phyloP scores from a whole-genome alignment of 2,888 invertebrate species.

The Tiliacea citrago region DNA sequence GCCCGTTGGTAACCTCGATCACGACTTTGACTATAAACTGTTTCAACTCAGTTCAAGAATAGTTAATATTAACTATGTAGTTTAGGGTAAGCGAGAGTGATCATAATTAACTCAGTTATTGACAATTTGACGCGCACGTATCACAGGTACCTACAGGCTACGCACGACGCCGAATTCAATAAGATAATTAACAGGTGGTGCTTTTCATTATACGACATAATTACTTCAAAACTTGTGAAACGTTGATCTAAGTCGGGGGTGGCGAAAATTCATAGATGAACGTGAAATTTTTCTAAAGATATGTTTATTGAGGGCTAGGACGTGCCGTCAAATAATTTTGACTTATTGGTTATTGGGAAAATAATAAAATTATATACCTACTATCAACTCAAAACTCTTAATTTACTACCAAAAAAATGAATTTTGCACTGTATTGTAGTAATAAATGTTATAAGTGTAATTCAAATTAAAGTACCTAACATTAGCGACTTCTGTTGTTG shows the following conservation, averaged over 20 bases:
- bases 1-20: constrained; percentile 22
- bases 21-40: constrained; percentile 35
- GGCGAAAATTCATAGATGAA: no score
- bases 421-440: no score
- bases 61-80: constrained; percentile 37
- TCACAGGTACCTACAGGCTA: constrained; percentile 17
- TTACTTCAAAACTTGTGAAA: constrained; percentile 47
- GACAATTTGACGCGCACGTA: constrained; percentile 43
- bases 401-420: no score
- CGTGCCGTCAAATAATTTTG: no score
- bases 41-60: constrained; percentile 22
- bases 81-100: constrained; percentile 31
- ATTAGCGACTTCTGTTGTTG: no score
- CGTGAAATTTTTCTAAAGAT: no score
- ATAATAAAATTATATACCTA: no score
- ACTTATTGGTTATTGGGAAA: no score
- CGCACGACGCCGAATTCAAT: constrained; percentile 30
- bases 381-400: no score
- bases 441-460: no score
- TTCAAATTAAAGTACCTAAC: no score
- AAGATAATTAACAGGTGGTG: constrained; percentile 41
- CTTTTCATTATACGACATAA: constrained; percentile 40
- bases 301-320: no score
- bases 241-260: constrained; percentile 24
- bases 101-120: constrained; percentile 47